Base-by-base conservation (phyloP, 2,888 invertebrate species). In the Notodonta dromedarius region DNA sequence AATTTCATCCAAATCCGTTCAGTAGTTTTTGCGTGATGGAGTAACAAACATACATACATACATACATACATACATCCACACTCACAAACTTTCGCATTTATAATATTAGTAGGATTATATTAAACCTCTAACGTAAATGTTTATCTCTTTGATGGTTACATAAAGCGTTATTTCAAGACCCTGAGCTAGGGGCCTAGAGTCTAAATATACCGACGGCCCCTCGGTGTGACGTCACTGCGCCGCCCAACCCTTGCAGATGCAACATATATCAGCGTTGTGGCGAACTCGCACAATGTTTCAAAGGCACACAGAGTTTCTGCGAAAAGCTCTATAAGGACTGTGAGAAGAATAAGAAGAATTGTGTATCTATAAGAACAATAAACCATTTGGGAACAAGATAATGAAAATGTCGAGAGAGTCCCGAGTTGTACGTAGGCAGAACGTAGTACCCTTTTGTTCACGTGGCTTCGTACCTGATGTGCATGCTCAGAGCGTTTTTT, bases 171-270 rank as follows among this genome's bases (percentile, higher is more conserved):
- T 75, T 69, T 65, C 59, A 60, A 63, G 65, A 62, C n/a, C 54
- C 59, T 55, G 58, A 60, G 60, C 57, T 59, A 57, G 59, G 58
- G 61, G 69, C 63, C 65, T 66, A 66, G 67, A 63, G 64, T 63
- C 73, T 76, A 77, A 73, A 77, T 70, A 76, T 75, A 77, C 65
- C 62, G 56, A 67, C 68, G 64, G 61, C 59, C 65, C 60, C 60
- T 32, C 52, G 44, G 11, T 24, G 60, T 77, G 75, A 76, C 76
- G 76, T 77, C 73, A 76, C 58, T 60, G 48, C 66, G 56, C 42
- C 60, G 59, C 57, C 59, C 51, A 58, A 62, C 51, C 52, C 61
- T 60, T 44, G 57, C 44, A 55, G 35, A 62, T 67, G 62, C 60
- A 71, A 66, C 57, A 60, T 61, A 64, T 66, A 61, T 59, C 56